phyloP scores from a whole-genome alignment of 2,797 vertebrate species.

The Poecile montanus region DNA sequence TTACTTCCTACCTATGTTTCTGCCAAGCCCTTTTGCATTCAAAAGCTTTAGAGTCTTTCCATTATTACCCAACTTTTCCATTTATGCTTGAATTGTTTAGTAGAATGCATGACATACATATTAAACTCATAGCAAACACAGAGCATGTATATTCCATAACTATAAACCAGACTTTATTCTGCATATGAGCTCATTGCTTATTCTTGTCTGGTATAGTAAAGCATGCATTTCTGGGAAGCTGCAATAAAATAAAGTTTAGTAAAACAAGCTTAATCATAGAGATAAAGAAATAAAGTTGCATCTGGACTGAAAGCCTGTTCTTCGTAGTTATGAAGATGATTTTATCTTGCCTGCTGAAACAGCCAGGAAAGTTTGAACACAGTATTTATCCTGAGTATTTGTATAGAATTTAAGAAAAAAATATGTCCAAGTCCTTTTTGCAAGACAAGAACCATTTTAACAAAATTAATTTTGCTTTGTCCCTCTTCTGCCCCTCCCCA shows the following conservation, averaged over 20 bases:
- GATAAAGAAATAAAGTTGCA: constrained; percentile 39
- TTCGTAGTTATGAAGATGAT: not conserved
- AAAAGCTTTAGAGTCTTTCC: constrained; percentile 21
- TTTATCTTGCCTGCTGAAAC: not conserved
- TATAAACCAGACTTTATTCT: constrained; percentile 28
- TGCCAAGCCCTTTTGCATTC: not conserved
- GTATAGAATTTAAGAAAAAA: not conserved
- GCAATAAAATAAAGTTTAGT: constrained; percentile 46
- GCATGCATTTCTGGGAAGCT: constrained; percentile 45
- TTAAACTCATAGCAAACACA: constrained; percentile 26
- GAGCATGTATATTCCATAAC: constrained; percentile 30
- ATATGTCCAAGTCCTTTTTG: not conserved
- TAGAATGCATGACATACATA: constrained; percentile 25
- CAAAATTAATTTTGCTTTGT: not conserved
- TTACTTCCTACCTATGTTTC: not conserved
- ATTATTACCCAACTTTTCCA: constrained; percentile 8
- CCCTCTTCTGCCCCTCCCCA: not conserved
- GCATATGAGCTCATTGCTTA: constrained; percentile 48
- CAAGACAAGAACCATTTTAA: not conserved
- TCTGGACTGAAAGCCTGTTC: not conserved
- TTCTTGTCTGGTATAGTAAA: constrained; percentile 43
- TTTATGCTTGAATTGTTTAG: constrained; percentile 31
- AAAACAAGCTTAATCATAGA: constrained; percentile 35
- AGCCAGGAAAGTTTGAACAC: not conserved
- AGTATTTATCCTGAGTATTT: not conserved